Conservation (phyloP, 2,888 invertebrate species). For the Scelioninae gen. 2 region DNA sequence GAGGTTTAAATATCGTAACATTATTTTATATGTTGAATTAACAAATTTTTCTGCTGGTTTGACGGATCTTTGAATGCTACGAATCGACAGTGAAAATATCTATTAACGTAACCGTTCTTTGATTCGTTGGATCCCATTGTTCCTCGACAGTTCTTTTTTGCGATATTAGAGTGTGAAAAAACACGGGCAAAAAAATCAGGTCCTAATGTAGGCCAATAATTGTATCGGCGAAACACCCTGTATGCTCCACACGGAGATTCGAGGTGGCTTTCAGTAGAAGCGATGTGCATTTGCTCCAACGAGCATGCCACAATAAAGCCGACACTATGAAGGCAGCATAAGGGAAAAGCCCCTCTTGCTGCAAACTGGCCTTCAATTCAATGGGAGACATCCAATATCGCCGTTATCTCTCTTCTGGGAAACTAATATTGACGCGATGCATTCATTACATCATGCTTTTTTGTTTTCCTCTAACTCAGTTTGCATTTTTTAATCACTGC, state of each 20-base stretch:
- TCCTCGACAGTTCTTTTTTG: conserved; percentile 35
- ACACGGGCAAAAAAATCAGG: conserved; percentile 11
- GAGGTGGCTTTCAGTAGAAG: conserved; percentile 60
- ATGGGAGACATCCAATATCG: conserved; percentile 73
- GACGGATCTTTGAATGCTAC: no score
- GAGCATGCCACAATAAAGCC: conserved; percentile 73
- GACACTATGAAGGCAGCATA: conserved; percentile 68
- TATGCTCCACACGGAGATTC: conserved; percentile 43
- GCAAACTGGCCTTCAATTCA: conserved; percentile 61
- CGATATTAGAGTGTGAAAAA: conserved; percentile 9
- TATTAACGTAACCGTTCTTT: conserved; percentile 4
- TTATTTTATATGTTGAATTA: no score
- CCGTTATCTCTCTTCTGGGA: conserved; percentile 71
- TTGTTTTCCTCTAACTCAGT: background rate
- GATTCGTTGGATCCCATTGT: background rate
- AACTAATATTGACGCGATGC: conserved; percentile 72
- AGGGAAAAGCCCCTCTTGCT: conserved; percentile 57
- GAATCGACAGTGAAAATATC: no score
- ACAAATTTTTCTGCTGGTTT: no score
- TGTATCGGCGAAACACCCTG: conserved; percentile 58
- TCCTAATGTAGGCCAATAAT: conserved; percentile 43
- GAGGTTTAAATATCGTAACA: no score
- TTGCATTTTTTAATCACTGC: background rate
- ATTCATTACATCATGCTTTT: conserved; percentile 40
- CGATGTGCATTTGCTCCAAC: conserved; percentile 74